Evolutionary conservation across 2,797 vertebrate genomes (phyloP).

Genomic region (Sebastes steindachneri): DNA sequence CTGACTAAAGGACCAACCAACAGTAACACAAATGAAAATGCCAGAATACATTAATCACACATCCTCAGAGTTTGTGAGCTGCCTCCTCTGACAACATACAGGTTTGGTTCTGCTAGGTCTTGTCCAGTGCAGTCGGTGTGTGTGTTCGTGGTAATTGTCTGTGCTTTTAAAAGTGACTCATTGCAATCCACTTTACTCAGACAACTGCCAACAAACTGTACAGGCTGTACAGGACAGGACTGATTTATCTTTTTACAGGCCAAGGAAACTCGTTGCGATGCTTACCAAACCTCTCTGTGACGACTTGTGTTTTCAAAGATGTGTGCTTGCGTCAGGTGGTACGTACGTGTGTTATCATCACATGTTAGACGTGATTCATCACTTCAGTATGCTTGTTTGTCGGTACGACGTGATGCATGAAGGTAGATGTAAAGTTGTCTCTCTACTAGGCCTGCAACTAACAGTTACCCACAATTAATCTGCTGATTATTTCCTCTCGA

Average conservation of each 20-base stretch:
- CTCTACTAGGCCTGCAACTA: background rate
- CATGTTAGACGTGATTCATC: constrained; percentile 7
- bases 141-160: constrained; percentile 24
- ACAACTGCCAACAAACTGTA: background rate
- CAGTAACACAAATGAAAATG: background rate
- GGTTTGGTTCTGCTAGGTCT: constrained; percentile 38
- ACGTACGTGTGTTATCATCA: background rate
- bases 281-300: background rate
- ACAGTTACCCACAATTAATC: background rate
- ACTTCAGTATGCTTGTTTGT: background rate
- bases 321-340: background rate
- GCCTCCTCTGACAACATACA: constrained; percentile 22
- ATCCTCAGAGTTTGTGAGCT: background rate
- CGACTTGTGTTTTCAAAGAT: background rate
- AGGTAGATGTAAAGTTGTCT: background rate
- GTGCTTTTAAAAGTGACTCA: constrained; percentile 47
- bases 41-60: constrained; percentile 2
- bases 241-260: background rate
- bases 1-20: background rate
- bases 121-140: constrained; percentile 14
- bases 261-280: background rate
- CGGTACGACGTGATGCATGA: background rate
- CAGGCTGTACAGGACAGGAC: background rate
- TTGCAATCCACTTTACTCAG: constrained; percentile 3
- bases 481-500: background rate